These are phyloP conservation scores for Syritta pipiens DNA, from an alignment of 2,888 invertebrate genomes.

Conservation along the genomic window DNA sequence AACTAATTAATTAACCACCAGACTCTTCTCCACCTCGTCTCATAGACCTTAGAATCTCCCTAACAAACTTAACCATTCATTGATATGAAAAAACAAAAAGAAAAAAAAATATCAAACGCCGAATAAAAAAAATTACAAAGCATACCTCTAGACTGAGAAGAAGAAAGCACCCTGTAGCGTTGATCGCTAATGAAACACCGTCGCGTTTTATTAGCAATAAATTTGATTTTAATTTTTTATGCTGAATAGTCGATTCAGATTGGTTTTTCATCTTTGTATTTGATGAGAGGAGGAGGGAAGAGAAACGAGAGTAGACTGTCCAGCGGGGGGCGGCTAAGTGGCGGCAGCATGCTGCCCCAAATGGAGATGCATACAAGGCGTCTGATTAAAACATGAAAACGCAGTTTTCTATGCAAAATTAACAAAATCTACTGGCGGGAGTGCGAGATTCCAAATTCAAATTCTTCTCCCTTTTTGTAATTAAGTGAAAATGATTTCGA, in stretches of 20 bases:
- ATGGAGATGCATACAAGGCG: slow-evolving; percentile 33
- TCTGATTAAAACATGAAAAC: slow-evolving; percentile 35
- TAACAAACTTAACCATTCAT: neutral
- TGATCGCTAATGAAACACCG: slow-evolving; percentile 60
- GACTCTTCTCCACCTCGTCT: neutral
- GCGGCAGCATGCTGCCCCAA: slow-evolving; percentile 1
- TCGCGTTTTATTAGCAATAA: slow-evolving; percentile 57
- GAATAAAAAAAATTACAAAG: slow-evolving; percentile 33
- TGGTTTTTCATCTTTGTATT: neutral
- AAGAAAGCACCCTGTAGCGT: slow-evolving; percentile 46
- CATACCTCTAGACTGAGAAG: slow-evolving; percentile 33
- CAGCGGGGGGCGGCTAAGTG: neutral
- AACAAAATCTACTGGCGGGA: neutral
- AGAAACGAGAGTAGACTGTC: neutral
- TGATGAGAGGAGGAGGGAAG: no score
- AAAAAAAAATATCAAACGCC: slow-evolving; percentile 32
- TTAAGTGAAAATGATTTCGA: slow-evolving; percentile 23
- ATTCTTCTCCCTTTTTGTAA: slow-evolving; percentile 1
- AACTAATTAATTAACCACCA: slow-evolving; percentile 35
- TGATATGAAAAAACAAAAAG: neutral
- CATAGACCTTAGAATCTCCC: no score
- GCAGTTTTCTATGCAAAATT: slow-evolving; percentile 44
- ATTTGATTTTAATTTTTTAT: slow-evolving; percentile 50
- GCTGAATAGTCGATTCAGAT: slow-evolving; percentile 11
- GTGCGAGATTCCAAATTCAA: slow-evolving; percentile 8